Evolutionary conservation across 1,140 invertebrate genomes (phyloP), one percentile per base, ranked within the genome.

Genomic region (Diploscapter pachys): DNA sequence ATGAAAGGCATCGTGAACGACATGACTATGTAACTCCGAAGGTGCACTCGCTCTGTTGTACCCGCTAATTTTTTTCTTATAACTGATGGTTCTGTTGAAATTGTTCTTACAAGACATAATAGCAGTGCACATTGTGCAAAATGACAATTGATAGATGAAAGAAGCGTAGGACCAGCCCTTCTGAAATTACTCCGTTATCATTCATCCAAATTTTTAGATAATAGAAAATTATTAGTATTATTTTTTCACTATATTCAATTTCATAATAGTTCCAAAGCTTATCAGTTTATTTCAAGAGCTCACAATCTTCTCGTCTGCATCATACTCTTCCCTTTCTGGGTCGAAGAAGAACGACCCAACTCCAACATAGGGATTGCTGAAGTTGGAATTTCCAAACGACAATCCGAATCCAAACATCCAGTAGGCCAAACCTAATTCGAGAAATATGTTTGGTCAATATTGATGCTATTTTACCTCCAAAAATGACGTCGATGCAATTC

Each of bases 351-450:
- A 89, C 72, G 85, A 83, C 0, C 89, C 89, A 52, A 88, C 74
- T 0, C 93, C 80, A 91, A 89, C 80, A 91, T 92, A 71, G 8
- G 91, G 89, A 86, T 93, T 94, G 0, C 89, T 91, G 2, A 89
- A 86, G 0, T 90, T 89, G 8, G 61, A 66, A 51, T 53, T 9
- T 2, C 94, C 94, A 81, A 95, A 96, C 65, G 92, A 94, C 82
- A 96, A 89, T 0, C 92, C 93, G 86, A 93, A 97, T 0, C 94
- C 95, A 83, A 96, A 94, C n/a, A 93, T 89, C 94, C 94, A 96
- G 86, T 96, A 96, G 0, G 93, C 94, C 4, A 94, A 85, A 68
- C 93, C 69, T 71, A 31, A 31, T 11, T n/a, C 48, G 64, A 11
- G 56, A 54, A 31, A 9, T 65, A 31, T 31, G 31, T 13, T 65